These are phyloP conservation scores for Lipotes vexillifer DNA, from an alignment of 2,113 vertebrate species.

Conservation along the genomic window DNA sequence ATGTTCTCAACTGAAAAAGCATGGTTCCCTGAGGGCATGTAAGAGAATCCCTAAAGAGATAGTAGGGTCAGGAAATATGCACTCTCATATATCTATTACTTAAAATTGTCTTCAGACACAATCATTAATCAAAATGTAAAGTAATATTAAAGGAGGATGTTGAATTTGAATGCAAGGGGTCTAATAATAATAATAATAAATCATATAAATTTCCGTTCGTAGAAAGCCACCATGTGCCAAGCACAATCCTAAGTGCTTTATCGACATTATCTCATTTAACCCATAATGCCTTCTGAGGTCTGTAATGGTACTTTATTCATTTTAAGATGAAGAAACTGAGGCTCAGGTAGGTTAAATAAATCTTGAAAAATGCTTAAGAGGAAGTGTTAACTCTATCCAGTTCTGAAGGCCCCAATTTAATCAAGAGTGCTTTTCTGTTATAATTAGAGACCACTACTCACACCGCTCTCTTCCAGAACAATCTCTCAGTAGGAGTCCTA, in stretches of 20 bases:
- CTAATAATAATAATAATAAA: neutral
- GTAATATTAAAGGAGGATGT: neutral
- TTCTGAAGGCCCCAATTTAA: neutral
- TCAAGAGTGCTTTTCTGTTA: neutral
- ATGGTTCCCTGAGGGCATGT: neutral
- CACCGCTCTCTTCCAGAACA: neutral
- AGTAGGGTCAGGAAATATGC: neutral
- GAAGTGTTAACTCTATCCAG: neutral
- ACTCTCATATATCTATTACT: neutral
- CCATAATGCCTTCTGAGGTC: neutral
- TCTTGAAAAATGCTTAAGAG: neutral
- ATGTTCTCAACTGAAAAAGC: neutral
- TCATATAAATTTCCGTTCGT: neutral
- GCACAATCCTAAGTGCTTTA: neutral
- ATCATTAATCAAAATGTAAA: neutral
- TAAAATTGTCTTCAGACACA: neutral
- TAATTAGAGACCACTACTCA: neutral
- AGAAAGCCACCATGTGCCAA: neutral
- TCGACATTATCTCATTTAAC: neutral
- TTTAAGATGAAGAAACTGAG: slow-evolving; percentile 17
- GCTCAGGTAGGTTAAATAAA: neutral
- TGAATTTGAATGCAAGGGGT: neutral
- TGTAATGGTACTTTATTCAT: neutral
- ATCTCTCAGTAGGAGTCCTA: neutral
- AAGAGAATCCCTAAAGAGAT: neutral